Conservation (phyloP, 1,140 invertebrate species). For the Eurosta solidaginis region DNA sequence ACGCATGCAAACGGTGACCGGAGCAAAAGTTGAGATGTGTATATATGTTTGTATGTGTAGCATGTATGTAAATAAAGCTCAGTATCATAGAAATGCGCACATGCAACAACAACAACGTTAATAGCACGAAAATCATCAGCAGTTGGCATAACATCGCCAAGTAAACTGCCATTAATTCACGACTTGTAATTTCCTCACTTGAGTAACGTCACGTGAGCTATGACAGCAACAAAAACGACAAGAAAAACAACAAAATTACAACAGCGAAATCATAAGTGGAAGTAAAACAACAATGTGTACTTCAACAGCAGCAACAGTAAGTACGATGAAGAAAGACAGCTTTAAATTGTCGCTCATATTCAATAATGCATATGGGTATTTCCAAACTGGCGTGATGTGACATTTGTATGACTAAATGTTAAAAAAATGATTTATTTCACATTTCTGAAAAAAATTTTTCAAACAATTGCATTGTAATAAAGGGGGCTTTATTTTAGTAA, state of each 20-base stretch:
- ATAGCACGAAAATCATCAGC: constrained; percentile 40
- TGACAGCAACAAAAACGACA: not conserved
- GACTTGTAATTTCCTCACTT: constrained; percentile 58
- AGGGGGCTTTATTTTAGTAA: no score
- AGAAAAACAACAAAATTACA: not conserved
- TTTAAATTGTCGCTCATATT: not conserved
- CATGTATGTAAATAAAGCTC: not conserved
- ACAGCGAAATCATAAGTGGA: no score
- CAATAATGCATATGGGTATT: not conserved
- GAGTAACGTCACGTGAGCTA: constrained; percentile 13
- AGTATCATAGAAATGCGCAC: not conserved
- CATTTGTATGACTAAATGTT: no score
- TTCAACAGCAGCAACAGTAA: not conserved
- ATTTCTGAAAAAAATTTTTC: no score
- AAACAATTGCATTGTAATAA: no score
- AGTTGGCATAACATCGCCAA: constrained; percentile 6
- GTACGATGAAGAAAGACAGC: not conserved
- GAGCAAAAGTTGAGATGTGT: not conserved
- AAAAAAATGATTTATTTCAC: no score
- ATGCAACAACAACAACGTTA: constrained; percentile 31
- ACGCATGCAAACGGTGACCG: not conserved
- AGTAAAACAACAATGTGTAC: not conserved
- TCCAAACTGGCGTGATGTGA: no score
- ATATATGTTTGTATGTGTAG: not conserved
- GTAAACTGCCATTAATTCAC: constrained; percentile 51